These are phyloP conservation scores for Oceanodroma leucorhoa DNA, from an alignment of 2,797 vertebrate species.

Conservation along the genomic window DNA sequence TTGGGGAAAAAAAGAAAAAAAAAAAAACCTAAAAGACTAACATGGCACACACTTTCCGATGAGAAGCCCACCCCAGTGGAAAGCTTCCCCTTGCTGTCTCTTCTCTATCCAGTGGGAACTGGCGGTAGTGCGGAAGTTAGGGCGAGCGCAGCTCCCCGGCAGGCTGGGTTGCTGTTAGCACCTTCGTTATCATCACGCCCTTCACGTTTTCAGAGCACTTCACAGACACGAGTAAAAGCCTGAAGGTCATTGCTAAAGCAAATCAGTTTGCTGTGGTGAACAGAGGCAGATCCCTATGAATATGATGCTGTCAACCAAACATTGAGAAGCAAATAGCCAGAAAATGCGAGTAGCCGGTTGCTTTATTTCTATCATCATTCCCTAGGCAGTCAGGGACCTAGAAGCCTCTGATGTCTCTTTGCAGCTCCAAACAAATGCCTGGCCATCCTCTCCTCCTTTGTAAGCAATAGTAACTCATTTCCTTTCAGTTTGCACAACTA, in stretches of 20 bases:
- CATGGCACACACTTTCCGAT: neutral
- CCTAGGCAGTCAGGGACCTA: neutral
- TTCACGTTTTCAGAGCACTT: neutral
- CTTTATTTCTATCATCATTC: neutral
- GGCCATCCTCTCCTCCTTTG: neutral
- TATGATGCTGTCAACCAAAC: neutral
- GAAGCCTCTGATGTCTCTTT: neutral
- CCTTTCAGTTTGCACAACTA: neutral
- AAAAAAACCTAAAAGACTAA: neutral
- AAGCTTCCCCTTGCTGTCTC: neutral
- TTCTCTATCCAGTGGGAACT: fast-evolving
- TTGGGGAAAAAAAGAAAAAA: neutral
- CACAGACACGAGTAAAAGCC: neutral
- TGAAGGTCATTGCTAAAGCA: neutral
- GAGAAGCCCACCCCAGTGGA: neutral
- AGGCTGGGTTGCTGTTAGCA: neutral
- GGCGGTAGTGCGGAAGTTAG: neutral
- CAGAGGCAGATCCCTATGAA: neutral
- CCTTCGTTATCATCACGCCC: neutral
- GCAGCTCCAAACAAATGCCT: neutral
- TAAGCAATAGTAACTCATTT: neutral
- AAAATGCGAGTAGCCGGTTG: neutral
- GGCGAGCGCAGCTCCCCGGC: neutral
- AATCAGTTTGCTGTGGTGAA: neutral
- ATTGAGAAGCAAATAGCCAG: neutral